Evolutionary conservation across 2,113 vertebrate species (phyloP).

Genomic region (Eptatretus burgeri): DNA sequence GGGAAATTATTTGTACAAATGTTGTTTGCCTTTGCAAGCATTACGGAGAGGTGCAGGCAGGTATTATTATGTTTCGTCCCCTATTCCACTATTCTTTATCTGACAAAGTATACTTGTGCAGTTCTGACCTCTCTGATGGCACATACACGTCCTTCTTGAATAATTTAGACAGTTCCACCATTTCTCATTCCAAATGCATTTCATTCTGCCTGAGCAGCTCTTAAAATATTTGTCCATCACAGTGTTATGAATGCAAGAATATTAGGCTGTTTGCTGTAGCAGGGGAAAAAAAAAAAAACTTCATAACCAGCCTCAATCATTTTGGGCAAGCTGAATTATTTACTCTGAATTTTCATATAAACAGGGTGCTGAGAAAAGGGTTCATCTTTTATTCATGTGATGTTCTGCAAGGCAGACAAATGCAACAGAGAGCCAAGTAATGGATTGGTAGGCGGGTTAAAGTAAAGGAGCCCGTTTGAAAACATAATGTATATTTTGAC

Average conservation of each 20-base stretch:
- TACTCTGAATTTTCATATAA: conserved; percentile 6
- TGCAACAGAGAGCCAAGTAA: too few relatives aligned
- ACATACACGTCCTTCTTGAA: neutral
- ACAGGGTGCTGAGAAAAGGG: neutral
- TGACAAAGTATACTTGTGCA: too few relatives aligned
- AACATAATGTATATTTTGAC: too few relatives aligned
- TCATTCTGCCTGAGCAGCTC: neutral
- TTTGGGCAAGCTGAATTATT: conserved; percentile 5
- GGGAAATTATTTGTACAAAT: too few relatives aligned
- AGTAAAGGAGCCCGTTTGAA: too few relatives aligned
- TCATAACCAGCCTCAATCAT: conserved; percentile 6
- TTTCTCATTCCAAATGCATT: conserved; percentile 5
- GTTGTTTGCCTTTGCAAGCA: too few relatives aligned
- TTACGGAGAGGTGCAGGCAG: too few relatives aligned
- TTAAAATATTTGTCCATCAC: conserved; percentile 2
- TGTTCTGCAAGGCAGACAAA: neutral
- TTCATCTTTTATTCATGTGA: conserved; percentile 5
- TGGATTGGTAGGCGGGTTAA: too few relatives aligned
- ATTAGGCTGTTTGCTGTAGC: conserved; percentile 4
- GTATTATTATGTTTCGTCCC: too few relatives aligned
- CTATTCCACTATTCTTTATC: too few relatives aligned
- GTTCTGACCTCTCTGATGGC: neutral
- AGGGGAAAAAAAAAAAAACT: neutral
- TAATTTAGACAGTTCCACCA: neutral
- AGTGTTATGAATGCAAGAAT: conserved; percentile 5